These are phyloP conservation scores for Hypomecis punctinalis DNA, from an alignment of 2,888 invertebrate species.

Conservation along the genomic window DNA sequence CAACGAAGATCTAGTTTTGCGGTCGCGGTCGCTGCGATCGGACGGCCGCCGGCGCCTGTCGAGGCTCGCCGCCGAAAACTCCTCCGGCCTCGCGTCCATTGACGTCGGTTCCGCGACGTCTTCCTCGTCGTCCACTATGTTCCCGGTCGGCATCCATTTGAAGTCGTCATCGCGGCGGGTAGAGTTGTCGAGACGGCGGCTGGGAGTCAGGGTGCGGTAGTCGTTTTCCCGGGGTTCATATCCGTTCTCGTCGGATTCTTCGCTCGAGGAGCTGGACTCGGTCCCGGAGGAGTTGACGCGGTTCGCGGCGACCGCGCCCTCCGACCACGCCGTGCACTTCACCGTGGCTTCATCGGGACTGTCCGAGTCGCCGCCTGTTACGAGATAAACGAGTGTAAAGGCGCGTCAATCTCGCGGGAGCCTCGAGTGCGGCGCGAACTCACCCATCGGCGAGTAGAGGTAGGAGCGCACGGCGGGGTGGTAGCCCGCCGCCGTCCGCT, in stretches of 20 bases:
- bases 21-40: slow-evolving; percentile 86
- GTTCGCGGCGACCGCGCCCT: slow-evolving; percentile 70
- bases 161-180: slow-evolving; percentile 88
- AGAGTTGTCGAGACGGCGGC: slow-evolving; percentile 81
- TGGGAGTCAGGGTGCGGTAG: slow-evolving; percentile 81
- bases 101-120: slow-evolving; percentile 59
- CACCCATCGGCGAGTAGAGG: slow-evolving; percentile 84
- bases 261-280: slow-evolving; percentile 69
- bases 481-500: slow-evolving; percentile 72
- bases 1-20: slow-evolving; percentile 86
- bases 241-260: slow-evolving; percentile 71
- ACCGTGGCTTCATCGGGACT: slow-evolving; percentile 87
- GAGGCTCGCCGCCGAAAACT: slow-evolving; percentile 79
- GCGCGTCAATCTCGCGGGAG: slow-evolving; percentile 52
- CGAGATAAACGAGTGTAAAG: slow-evolving; percentile 64
- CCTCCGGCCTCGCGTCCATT: slow-evolving; percentile 65
- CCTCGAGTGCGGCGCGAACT: slow-evolving; percentile 68
- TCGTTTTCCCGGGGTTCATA: slow-evolving; percentile 87
- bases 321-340: slow-evolving; percentile 82
- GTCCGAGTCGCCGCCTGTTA: slow-evolving; percentile 85
- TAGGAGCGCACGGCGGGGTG: slow-evolving; percentile 84
- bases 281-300: slow-evolving; percentile 74
- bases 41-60: slow-evolving; percentile 83
- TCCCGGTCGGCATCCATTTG: slow-evolving; percentile 86
- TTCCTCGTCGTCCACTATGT: slow-evolving; percentile 67